These are phyloP conservation scores for Trichoplusia ni DNA, from an alignment of 1,140 invertebrate species.

Conservation along the genomic window DNA sequence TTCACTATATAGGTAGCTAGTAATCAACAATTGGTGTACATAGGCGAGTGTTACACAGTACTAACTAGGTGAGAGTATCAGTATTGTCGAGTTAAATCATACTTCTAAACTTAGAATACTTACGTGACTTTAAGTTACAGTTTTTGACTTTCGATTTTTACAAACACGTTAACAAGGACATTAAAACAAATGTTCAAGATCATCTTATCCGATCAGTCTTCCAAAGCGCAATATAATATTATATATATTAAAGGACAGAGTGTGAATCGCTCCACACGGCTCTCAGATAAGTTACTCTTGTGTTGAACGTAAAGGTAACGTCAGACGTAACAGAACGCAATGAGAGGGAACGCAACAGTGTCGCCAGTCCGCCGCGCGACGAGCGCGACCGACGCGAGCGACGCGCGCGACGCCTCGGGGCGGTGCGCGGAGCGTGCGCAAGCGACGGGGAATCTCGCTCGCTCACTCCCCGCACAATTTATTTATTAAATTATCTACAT, in stretches of 20 bases:
- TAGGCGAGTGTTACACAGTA: conserved; percentile 17
- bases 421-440: conserved; percentile 49
- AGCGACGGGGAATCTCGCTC: conserved; percentile 64
- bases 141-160: conserved; percentile 24
- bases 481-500: conserved; percentile 73
- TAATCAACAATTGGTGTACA: conserved; percentile 16
- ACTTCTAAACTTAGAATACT: conserved; percentile 25
- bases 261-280: conserved; percentile 14
- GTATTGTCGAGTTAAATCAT: conserved; percentile 29
- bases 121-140: conserved; percentile 18
- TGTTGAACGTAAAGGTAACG: not conserved
- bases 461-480: conserved; percentile 49
- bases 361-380: no score
- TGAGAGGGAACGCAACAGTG: conserved; percentile 35
- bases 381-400: not conserved
- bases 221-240: conserved; percentile 35
- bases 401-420: conserved; percentile 17
- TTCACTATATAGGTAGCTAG: conserved; percentile 18
- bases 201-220: conserved; percentile 42
- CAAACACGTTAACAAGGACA: conserved; percentile 29
- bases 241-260: conserved; percentile 28
- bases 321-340: conserved; percentile 3
- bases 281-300: conserved; percentile 4
- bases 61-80: conserved; percentile 20
- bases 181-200: conserved; percentile 33